Base-by-base conservation (phyloP, 1,140 invertebrate species). In the Macrobrachium rosenbergii region DNA sequence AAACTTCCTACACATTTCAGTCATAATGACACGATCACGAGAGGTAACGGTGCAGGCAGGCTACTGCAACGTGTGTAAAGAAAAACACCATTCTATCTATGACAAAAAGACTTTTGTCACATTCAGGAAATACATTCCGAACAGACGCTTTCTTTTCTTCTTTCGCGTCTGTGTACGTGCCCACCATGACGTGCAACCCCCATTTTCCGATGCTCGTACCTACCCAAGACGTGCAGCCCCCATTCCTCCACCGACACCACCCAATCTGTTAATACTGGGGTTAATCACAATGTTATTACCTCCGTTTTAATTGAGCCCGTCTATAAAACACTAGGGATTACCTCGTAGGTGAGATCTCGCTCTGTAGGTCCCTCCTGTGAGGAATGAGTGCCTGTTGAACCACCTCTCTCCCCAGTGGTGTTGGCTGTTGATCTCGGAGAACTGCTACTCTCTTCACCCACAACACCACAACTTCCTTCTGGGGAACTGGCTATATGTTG, bases 301-400 rank as follows among this genome's bases (percentile, higher is more conserved):
- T 87, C 85, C 78, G 85, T 87, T 76, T 87, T 87, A 87, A 87
- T 87, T 87, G 85, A 82, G 85, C 78, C 85, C 85, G 79, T 87
- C 85, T 87, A 87, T 76, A 78, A 67, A 87, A 87, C 73, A 87
- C 85, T 87, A n/a, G 63, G 83, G 83, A 59, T 77, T 86, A 82
- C 81, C 86, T 83, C 86, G 86, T 58, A 82, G 86, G 76, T 63
- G 72, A 59, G 80, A 82, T 64, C 63, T 77, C n/a, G 73, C 60
- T 73, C 79, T n/a, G 75, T 52, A 45, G 86, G 81, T n/a, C 80
- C 75, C 75, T 75, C 69, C 62, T 62, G 77, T 62, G 77, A 10
- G 77, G 77, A 59, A 19, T 6, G n/a, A 43, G 75, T 43, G 19
- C 52, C 52, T 45, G 8, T n/a, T 45, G n/a, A 60, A 62, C 73